Percentiles rank a stretch among this genome's conserved stretches.
Conservation (phyloP, 1,140 invertebrate species). For the Luehdorfia chinensis region DNA sequence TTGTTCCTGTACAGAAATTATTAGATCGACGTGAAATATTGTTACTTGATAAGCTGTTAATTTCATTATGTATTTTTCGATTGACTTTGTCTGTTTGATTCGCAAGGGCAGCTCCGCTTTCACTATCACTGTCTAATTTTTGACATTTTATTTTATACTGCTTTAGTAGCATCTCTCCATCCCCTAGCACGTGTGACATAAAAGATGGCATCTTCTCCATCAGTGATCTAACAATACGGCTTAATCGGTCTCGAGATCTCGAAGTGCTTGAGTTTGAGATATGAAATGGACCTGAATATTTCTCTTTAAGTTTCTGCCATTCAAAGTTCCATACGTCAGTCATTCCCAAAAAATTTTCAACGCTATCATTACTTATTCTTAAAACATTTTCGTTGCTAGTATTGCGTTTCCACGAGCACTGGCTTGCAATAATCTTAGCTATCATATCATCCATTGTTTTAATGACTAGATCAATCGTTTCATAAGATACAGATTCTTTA, state of each 20-base stretch:
- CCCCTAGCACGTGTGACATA: background rate
- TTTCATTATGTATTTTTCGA: too few relatives aligned
- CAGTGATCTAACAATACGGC: background rate
- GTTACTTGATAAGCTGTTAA: too few relatives aligned
- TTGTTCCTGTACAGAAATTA: background rate
- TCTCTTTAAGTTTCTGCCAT: constrained; percentile 28
- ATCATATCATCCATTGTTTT: constrained; percentile 48
- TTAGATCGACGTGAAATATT: background rate
- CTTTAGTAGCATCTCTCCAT: background rate
- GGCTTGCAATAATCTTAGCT: constrained; percentile 30
- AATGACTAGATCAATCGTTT: constrained; percentile 37
- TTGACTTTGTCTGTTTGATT: background rate
- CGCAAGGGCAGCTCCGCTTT: background rate
- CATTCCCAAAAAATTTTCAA: background rate
- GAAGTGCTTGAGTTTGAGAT: background rate
- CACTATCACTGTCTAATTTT: background rate
- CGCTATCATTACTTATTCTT: background rate
- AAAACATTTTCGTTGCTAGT: background rate
- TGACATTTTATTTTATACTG: background rate
- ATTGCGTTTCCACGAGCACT: constrained; percentile 37
- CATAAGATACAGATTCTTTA: constrained; percentile 37
- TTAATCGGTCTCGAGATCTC: background rate
- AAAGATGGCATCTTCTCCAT: constrained; percentile 13
- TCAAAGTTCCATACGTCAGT: constrained; percentile 22
- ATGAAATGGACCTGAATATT: constrained; percentile 8